These are phyloP conservation scores for Uria lomvia DNA, from an alignment of 2,113 vertebrate species.

Conservation along the genomic window DNA sequence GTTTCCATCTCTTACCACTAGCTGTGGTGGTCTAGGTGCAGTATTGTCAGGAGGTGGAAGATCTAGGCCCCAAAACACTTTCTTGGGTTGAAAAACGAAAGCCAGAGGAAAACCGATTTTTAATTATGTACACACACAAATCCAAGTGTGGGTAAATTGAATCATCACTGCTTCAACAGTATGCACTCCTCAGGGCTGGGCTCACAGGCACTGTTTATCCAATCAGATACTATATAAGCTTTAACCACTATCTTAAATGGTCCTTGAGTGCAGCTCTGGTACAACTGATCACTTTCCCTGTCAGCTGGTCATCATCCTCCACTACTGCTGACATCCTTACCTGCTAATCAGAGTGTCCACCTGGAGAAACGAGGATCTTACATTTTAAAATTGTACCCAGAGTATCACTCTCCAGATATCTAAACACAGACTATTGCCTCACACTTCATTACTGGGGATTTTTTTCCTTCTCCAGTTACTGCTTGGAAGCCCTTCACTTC, in stretches of 20 bases:
- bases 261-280: not conserved
- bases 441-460: not conserved
- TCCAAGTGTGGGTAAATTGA: not conserved
- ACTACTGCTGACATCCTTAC: not conserved
- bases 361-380: not conserved
- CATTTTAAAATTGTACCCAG: not conserved
- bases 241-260: not conserved
- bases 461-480: not conserved
- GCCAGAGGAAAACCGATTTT: not conserved
- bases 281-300: not conserved
- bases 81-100: not conserved
- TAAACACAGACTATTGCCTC: constrained; percentile 27
- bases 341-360: not conserved
- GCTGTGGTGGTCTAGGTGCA: not conserved
- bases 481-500: not conserved
- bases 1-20: not conserved
- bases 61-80: not conserved
- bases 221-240: not conserved
- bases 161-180: not conserved
- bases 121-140: not conserved
- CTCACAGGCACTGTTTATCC: not conserved
- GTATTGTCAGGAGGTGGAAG: not conserved
- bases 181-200: not conserved
- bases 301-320: not conserved
- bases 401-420: constrained; percentile 44